Evolutionary conservation across 2,888 invertebrate species (phyloP).

Genomic region (Romanomermis culicivorax): DNA sequence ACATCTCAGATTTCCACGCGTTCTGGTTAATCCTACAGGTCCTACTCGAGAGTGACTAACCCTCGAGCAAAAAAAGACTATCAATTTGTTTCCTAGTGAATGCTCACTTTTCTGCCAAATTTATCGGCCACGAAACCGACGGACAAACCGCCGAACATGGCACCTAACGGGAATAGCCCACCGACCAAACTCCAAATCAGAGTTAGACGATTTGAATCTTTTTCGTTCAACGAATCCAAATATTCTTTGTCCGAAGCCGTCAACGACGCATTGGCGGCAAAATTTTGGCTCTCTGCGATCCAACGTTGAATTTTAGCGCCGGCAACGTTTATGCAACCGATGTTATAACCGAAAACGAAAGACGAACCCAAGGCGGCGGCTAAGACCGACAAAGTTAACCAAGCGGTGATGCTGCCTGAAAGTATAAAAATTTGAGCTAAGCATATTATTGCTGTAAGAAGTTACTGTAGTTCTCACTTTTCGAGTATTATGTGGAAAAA

Average conservation of each 20-base stretch:
- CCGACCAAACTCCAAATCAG: slow-evolving; percentile 46
- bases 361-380: slow-evolving; percentile 66
- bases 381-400: slow-evolving; percentile 47
- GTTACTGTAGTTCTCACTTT: no score
- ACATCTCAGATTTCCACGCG: no score
- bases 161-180: slow-evolving; percentile 91
- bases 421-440: no score
- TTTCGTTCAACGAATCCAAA: not conserved
- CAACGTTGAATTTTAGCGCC: slow-evolving; percentile 38
- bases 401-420: slow-evolving; percentile 6
- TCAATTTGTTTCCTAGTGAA: no score
- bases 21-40: no score
- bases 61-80: no score
- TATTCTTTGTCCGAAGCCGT: not conserved
- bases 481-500: no score
- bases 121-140: slow-evolving; percentile 89
- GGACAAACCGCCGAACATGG: slow-evolving; percentile 86
- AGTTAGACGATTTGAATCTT: not conserved
- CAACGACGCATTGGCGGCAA: not conserved
- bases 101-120: slow-evolving; percentile 53
- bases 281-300: not conserved
- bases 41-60: no score
- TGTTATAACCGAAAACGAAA: slow-evolving; percentile 83
- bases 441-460: no score
- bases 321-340: slow-evolving; percentile 71